Conservation (phyloP, 2,113 vertebrate genomes). For the Centropus unirufus region DNA sequence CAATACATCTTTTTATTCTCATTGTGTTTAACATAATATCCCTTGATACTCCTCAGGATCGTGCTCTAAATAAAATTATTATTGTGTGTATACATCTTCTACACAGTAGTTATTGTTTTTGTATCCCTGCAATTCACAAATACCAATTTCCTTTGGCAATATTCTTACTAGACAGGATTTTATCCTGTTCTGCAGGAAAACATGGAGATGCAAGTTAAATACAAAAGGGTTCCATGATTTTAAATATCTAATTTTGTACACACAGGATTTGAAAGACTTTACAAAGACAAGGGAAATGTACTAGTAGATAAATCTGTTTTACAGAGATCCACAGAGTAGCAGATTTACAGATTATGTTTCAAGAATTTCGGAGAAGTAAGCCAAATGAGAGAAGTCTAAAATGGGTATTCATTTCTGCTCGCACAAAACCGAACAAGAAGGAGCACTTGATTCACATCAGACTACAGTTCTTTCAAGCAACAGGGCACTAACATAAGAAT, state of each 20-base stretch:
- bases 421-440: neutral
- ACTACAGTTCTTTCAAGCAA: neutral
- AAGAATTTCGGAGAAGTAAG: neutral
- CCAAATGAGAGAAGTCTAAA: neutral
- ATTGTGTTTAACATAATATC: slow-evolving; percentile 30
- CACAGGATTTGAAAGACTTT: neutral
- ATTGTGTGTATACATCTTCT: neutral
- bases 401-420: neutral
- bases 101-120: neutral
- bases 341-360: neutral
- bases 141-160: neutral
- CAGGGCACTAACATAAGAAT: neutral
- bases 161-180: neutral
- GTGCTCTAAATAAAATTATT: slow-evolving; percentile 7
- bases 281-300: neutral
- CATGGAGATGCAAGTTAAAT: neutral
- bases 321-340: neutral
- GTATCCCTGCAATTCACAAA: neutral
- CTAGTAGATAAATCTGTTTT: neutral
- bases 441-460: neutral
- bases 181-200: neutral
- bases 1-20: slow-evolving; percentile 26
- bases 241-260: neutral
- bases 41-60: neutral
- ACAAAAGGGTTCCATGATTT: neutral